Conservation (phyloP, 2,797 vertebrate species). For the Argyrosomus regius region DNA sequence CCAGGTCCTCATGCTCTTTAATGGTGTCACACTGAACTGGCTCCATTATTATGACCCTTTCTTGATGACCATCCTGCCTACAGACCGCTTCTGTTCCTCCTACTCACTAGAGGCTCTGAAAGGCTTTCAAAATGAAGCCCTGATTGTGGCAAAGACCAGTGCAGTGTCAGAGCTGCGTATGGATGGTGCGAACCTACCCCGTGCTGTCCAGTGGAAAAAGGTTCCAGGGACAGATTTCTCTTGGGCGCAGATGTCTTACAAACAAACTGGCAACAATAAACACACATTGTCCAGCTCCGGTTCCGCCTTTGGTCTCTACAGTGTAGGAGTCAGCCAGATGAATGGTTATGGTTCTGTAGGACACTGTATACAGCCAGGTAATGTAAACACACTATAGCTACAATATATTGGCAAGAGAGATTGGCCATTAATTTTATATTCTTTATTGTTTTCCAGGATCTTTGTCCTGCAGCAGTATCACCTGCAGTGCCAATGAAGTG, state of each 20-base stretch:
- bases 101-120: conserved; percentile 74
- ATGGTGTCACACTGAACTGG: conserved; percentile 41
- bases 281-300: conserved; percentile 66
- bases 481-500: conserved; percentile 29
- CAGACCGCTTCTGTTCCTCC: conserved; percentile 77
- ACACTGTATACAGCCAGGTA: conserved; percentile 76
- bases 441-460: conserved; percentile 29
- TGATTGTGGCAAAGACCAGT: conserved; percentile 77
- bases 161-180: conserved; percentile 55
- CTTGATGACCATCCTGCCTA: conserved; percentile 78
- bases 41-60: conserved; percentile 72
- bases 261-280: neutral
- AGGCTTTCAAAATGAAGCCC: conserved; percentile 71
- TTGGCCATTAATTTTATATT: neutral
- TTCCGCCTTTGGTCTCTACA: conserved; percentile 80
- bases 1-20: conserved; percentile 85
- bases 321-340: conserved; percentile 72
- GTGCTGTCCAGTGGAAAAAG: conserved; percentile 64
- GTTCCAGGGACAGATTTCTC: conserved; percentile 81
- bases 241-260: conserved; percentile 77
- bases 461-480: conserved; percentile 62
- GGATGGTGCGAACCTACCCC: conserved; percentile 59
- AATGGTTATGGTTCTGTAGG: conserved; percentile 81
- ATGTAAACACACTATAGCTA: conserved; percentile 9
- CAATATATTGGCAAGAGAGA: neutral